These are phyloP conservation scores for Platyscapa corneri DNA, from an alignment of 1,140 invertebrate species.

Conservation along the genomic window DNA sequence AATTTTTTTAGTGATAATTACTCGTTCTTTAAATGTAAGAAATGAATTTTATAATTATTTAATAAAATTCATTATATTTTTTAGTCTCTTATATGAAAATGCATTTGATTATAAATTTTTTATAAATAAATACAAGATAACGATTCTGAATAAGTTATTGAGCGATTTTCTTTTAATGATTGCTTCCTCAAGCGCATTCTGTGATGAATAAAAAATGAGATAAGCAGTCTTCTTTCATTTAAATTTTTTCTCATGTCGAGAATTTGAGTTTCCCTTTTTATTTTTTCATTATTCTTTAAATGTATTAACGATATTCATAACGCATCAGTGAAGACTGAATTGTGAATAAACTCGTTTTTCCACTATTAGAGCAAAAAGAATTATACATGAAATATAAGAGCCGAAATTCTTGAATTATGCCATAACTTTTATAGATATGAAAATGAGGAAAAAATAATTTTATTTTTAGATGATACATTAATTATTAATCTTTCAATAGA, in stretches of 20 bases:
- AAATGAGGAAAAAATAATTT: background rate
- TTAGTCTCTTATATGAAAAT: background rate
- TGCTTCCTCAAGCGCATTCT: background rate
- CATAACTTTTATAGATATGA: slow-evolving; percentile 8
- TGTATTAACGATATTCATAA: background rate
- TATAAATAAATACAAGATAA: slow-evolving; percentile 12
- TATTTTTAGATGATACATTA: background rate
- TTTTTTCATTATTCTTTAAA: background rate
- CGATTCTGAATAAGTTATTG: slow-evolving; percentile 14
- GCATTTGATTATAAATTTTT: background rate
- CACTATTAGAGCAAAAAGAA: background rate
- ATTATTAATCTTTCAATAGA: background rate
- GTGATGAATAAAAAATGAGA: background rate
- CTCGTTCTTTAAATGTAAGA: background rate
- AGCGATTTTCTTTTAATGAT: background rate
- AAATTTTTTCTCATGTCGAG: background rate
- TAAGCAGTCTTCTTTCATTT: background rate
- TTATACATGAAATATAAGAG: slow-evolving; percentile 1
- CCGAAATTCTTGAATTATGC: background rate
- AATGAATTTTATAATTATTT: slow-evolving; percentile 40
- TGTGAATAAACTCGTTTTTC: background rate
- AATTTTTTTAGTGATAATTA: background rate
- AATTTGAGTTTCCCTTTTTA: background rate
- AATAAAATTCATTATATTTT: background rate
- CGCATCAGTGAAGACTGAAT: background rate